These are phyloP conservation scores for Ylistrum balloti DNA, from an alignment of 1,140 invertebrate species.

Conservation along the genomic window DNA sequence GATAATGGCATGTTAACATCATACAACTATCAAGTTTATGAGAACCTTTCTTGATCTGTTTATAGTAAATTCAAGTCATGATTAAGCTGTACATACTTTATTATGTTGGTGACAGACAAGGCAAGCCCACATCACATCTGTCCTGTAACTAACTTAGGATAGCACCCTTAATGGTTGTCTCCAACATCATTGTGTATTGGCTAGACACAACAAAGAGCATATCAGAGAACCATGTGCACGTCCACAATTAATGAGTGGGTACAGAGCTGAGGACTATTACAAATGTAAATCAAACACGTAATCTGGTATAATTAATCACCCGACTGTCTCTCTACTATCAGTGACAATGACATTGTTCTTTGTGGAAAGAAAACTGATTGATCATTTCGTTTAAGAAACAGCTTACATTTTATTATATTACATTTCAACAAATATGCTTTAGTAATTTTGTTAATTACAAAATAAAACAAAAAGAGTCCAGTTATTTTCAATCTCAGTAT, in stretches of 20 bases:
- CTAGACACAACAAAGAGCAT: neutral
- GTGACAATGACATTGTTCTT: slow-evolving; percentile 7
- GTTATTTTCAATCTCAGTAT: too few species aligned
- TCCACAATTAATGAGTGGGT: neutral
- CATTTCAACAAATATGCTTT: too few species aligned
- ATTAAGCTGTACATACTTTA: neutral
- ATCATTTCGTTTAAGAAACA: neutral
- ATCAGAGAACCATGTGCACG: neutral
- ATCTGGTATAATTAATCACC: neutral
- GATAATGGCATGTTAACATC: too few species aligned
- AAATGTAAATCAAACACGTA: neutral
- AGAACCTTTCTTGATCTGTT: too few species aligned
- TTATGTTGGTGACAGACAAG: neutral
- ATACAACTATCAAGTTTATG: too few species aligned
- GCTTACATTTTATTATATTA: too few species aligned
- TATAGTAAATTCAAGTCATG: too few species aligned
- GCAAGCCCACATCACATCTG: neutral
- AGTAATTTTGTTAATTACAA: too few species aligned
- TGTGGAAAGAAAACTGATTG: neutral
- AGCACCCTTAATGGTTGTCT: neutral
- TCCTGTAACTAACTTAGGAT: neutral
- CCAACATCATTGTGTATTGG: slow-evolving; percentile 26
- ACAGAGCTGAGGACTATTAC: neutral
- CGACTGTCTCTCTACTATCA: neutral
- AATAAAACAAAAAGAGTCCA: too few species aligned